phyloP scores from a whole-genome alignment of 2,113 vertebrate species.

The Dipodomys ordii region DNA sequence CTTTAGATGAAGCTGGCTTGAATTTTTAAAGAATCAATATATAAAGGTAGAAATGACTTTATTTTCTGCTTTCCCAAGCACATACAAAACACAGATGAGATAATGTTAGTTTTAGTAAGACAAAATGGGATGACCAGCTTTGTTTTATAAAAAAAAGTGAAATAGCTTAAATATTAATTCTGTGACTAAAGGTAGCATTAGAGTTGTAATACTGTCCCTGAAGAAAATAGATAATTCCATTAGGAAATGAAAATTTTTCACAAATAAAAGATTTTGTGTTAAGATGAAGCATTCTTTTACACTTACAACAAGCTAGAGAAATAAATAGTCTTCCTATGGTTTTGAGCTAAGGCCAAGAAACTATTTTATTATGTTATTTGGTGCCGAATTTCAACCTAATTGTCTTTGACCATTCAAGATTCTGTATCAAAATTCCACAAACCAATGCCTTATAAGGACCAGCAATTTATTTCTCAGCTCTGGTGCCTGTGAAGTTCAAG shows the following conservation, averaged over 20 bases:
- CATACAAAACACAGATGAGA: not conserved
- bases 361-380: not conserved
- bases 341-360: not conserved
- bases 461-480: not conserved
- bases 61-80: not conserved
- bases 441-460: not conserved
- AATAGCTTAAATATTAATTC: constrained; percentile 17
- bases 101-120: not conserved
- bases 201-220: not conserved
- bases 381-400: not conserved
- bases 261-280: not conserved
- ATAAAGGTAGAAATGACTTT: not conserved
- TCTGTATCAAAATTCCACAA: not conserved
- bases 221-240: not conserved
- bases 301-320: constrained; percentile 24
- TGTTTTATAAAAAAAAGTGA: not conserved
- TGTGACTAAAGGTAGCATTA: not conserved
- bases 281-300: not conserved
- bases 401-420: not conserved
- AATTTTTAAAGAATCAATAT: not conserved
- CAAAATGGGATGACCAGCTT: not conserved
- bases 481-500: not conserved
- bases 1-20: not conserved
- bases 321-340: not conserved
- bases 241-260: not conserved